Conservation (phyloP, 2,113 vertebrate species). For the Phylloscopus trochiloides region DNA sequence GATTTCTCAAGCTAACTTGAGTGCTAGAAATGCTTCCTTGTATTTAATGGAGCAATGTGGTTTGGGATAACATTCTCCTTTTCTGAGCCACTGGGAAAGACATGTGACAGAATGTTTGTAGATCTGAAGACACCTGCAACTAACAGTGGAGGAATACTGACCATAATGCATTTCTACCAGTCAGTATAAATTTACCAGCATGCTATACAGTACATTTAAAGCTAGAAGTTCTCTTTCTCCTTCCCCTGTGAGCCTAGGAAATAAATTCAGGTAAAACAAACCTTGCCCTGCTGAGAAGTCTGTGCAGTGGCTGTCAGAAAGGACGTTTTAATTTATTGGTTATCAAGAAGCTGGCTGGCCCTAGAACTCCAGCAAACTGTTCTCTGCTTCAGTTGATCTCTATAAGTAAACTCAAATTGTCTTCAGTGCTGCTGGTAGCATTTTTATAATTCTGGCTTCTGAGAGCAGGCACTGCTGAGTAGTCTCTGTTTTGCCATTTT, state of each 20-base stretch:
- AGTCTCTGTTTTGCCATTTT: background rate
- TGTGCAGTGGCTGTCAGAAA: constrained; percentile 11
- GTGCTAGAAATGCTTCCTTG: background rate
- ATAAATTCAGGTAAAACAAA: constrained; percentile 33
- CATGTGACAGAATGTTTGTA: background rate
- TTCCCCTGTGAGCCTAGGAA: background rate
- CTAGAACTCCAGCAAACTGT: background rate
- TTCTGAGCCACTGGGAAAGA: background rate
- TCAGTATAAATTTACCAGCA: background rate
- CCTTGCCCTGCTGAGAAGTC: background rate
- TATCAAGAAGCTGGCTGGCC: constrained; percentile 9
- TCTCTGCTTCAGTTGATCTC: constrained; percentile 9
- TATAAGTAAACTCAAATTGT: background rate
- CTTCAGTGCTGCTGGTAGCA: background rate
- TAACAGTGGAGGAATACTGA: background rate
- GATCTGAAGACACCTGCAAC: background rate
- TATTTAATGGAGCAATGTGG: background rate
- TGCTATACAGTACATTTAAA: background rate
- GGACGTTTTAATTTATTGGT: constrained; percentile 30
- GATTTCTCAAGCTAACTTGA: background rate
- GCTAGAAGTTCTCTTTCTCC: background rate
- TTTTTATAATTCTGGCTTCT: constrained; percentile 15
- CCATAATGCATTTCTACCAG: background rate
- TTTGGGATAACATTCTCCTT: background rate
- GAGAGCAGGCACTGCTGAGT: background rate